Evolutionary conservation across 2,888 invertebrate genomes (phyloP), one percentile per base, ranked within the genome.

Genomic region (Athripsodes cinereus): DNA sequence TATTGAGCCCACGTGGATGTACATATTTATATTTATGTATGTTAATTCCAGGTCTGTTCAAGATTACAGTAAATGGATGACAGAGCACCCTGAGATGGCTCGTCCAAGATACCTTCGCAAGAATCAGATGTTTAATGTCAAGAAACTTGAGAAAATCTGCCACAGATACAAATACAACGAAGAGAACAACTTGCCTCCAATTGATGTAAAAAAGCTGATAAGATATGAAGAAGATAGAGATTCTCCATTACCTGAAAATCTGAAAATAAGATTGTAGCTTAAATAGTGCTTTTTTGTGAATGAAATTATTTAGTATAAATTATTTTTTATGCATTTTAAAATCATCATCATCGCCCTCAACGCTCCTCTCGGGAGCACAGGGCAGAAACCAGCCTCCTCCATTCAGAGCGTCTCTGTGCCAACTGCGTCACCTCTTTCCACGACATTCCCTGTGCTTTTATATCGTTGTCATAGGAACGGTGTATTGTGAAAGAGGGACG

Each of bases 31-130:
- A n/a, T n/a, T n/a, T n/a, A n/a, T n/a, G n/a, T n/a, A 26, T 26
- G 26, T 26, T 26, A 10, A 6, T 64, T 68, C 3, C 69, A 82
- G 82, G 65, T 81, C 82, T 53, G 83, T 82, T 0, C 77, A 77
- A 65, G 81, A 80, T 55, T 84, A 80, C 64, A 79, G 79, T 62
- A 76, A 80, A 55, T 80, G 81, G 76, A 75, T 82, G 71, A 75
- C 78, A 34, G 74, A 78, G 1, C 79, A 81, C 66, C 81, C 81
- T 0, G 77, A 81, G 57, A 69, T 79, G 58, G 71, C 74, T 18
- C 74, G 79, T 2, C 81, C 84, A 1, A 75, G 76, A 2, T 84
- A 79, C 67, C 70, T 84, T 35, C 71, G 67, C 54, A 78, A 79
- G 51, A 69, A 74, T n/a, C 81, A 81, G 21, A 76, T 83, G 74